Evolutionary conservation across 2,888 invertebrate species (phyloP), one percentile per base, ranked within the genome.

Genomic region (Watsonalla binaria): DNA sequence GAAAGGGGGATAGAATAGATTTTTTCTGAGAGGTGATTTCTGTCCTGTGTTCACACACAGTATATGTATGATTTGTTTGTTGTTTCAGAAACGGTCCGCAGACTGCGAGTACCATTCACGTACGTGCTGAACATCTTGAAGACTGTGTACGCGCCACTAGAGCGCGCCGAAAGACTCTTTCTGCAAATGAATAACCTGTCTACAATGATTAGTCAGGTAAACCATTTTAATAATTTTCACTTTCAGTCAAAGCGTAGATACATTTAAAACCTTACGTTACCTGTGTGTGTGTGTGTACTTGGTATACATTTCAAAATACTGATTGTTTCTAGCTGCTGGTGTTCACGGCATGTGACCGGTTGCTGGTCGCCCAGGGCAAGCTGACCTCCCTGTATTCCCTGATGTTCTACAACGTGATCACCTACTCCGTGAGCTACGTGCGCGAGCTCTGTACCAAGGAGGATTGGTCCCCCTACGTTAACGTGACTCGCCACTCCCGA

Each of bases 361-460:
- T 94, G 37, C 84, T 95, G 37, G 88, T 93, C 42, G 90, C 91
- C 2, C 91, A 92, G 73, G 92, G 84, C 65, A 81, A 92, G 66
- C 90, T 95, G 46, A 95, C 95, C 0, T 93, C 94, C 47, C 91
- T 96, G 33, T 96, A 96, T 81, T 94, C 95, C 0, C 88, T 96
- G 14, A 94, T 96, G 94, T 95, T 96, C 84, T 96, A 95, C 92
- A 96, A 96, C 80, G 95, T 95, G 6, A 90, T 95, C 60, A 94
- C 95, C 0, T 96, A 96, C 82, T 95, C 95, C 68, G 93, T 95
- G 9, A 92, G 93, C 64, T 96, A 96, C 83, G 93, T 95, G 24
- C 93, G 94, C 59, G 95, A 95, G 73, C 87, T 95, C 6, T 91
- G 94, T 61, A 93, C 94, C 65, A 95, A 95, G 71, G 94, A 95